Conservation (phyloP, 2,113 vertebrate genomes). For the Ahaetulla prasina region DNA sequence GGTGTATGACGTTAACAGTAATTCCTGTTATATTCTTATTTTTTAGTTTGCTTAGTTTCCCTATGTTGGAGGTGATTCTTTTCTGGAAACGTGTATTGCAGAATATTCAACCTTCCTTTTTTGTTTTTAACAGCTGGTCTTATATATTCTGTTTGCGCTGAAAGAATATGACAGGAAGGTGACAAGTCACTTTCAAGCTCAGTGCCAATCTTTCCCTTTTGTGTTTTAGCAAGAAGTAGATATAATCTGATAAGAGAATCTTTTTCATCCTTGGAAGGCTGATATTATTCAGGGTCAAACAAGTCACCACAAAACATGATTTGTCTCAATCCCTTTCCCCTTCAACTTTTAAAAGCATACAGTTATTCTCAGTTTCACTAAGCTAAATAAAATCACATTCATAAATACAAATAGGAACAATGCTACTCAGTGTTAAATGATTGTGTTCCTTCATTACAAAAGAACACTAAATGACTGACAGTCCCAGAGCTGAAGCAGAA, state of each 20-base stretch:
- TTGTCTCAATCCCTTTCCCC: conserved; percentile 33
- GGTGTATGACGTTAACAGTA: neutral
- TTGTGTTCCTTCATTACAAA: conserved; percentile 61
- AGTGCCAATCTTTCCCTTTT: neutral
- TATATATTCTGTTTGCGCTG: neutral
- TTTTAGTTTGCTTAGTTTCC: neutral
- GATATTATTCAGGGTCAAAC: conserved; percentile 15
- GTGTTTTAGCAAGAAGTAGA: neutral
- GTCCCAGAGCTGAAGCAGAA: conserved; percentile 40
- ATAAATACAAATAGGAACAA: conserved; percentile 53
- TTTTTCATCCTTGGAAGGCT: neutral
- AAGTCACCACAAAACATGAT: neutral
- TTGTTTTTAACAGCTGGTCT: neutral
- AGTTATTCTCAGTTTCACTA: conserved; percentile 47
- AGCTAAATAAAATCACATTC: conserved; percentile 46
- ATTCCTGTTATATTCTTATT: neutral
- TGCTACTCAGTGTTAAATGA: conserved; percentile 61
- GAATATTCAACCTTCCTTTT: neutral
- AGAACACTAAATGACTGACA: conserved; percentile 58
- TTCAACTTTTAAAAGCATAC: conserved; percentile 50
- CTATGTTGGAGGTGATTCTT: neutral
- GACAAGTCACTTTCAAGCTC: neutral
- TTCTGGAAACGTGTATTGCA: neutral
- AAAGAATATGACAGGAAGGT: neutral
- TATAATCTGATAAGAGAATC: neutral